Evolutionary conservation across 2,888 invertebrate genomes (phyloP), one percentile per base, ranked within the genome.

Genomic region (Chorisops tibialis): DNA sequence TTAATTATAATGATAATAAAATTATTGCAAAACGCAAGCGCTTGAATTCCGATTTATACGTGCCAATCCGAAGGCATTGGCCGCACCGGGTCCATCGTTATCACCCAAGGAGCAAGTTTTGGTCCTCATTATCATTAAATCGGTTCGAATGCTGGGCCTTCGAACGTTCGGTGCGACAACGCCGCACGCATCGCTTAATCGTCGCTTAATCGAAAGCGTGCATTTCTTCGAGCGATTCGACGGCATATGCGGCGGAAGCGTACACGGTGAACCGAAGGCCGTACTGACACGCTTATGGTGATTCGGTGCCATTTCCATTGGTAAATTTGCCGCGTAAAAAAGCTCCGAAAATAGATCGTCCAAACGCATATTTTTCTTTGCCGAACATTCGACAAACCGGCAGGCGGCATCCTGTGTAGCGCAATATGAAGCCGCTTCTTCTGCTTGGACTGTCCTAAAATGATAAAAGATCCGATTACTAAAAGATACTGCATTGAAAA

Each of bases 151-250:
- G 76, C 91, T 91, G 35, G 93, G 93, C 48, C 93, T 81, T 56
- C 93, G 81, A 1, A 90, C 93, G 73, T 92, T 92, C 2, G 92
- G 91, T n/a, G 91, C 89, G 18, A 93, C 90, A 5, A 92, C 91
- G 4, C 93, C 93, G 72, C 91, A 92, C 1, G 93, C 93, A 72
- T 93, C 93, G 67, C 91, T 92, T 68, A 92, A 79, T 56, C 91
- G 83, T 63, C 91, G 81, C 70, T 92, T 89, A 66, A 93, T 90
- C 48, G 91, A 90, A 59, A 93, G 80, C 3, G 89, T 88, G 71
- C 88, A 87, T 76, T 87, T 87, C 74, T 88, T 88, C 72, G 84
- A 83, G 70, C 85, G 82, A 73, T 83, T 86, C 45, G 83, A 81
- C 65, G 85, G 84, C 30, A 84, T 82, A 66, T 86, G 83, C 0